Percentiles rank a stretch among this genome's conserved stretches.
These are phyloP conservation scores for Stramonita haemastoma DNA, from an alignment of 2,888 invertebrate genomes.

Conservation along the genomic window DNA sequence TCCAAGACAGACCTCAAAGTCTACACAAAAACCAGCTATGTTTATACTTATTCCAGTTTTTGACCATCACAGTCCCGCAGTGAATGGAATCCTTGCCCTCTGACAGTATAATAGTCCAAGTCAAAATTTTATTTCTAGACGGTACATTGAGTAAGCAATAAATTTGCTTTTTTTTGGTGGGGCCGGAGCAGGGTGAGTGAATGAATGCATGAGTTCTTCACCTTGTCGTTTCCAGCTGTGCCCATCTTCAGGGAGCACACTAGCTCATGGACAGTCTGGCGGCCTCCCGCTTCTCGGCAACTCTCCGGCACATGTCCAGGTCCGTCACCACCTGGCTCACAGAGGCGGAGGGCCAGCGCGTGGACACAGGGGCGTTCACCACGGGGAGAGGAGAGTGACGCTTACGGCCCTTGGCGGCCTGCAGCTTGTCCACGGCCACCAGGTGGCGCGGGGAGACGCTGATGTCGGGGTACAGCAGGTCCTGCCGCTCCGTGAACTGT, in stretches of 20 bases:
- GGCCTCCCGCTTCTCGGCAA: neutral
- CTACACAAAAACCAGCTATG: too few species aligned
- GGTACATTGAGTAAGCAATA: too few species aligned
- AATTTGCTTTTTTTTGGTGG: too few species aligned
- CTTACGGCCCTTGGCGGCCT: neutral
- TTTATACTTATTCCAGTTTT: too few species aligned
- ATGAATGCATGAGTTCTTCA: neutral
- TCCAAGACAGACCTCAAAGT: too few species aligned
- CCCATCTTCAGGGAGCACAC: neutral
- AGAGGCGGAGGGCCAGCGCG: neutral
- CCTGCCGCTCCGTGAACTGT: conserved; percentile 34
- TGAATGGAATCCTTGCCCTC: neutral
- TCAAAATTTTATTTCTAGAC: too few species aligned
- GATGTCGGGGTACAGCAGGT: conserved; percentile 36
- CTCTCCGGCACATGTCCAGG: conserved; percentile 12
- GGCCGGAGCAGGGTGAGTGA: neutral
- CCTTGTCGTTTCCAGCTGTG: too few species aligned
- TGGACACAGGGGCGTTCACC: neutral
- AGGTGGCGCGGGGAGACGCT: conserved; percentile 33
- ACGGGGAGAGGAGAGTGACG: neutral
- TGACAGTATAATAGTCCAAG: neutral
- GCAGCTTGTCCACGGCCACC: conserved; percentile 33
- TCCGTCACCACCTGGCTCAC: neutral
- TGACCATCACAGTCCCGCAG: too few species aligned
- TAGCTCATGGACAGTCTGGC: neutral